Conservation (phyloP, 1,140 invertebrate species). For the Drosophila kohkoa region DNA sequence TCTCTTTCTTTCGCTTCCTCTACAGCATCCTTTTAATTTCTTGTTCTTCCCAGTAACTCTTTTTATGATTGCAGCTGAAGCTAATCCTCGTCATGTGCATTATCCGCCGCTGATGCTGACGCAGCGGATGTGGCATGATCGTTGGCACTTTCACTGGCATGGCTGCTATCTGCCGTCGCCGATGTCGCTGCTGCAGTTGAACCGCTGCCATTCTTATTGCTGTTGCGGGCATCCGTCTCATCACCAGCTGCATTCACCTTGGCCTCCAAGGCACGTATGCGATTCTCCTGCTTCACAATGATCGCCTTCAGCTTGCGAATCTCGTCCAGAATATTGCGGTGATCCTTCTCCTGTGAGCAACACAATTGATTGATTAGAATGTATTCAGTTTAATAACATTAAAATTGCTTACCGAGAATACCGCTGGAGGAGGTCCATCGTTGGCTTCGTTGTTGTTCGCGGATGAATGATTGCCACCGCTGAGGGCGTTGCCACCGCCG, state of each 20-base stretch:
- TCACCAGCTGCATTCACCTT: conserved; percentile 68
- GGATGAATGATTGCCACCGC: conserved; percentile 63
- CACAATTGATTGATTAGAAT: background rate
- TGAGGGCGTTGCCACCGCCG: conserved; percentile 52
- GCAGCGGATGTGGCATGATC: conserved; percentile 53
- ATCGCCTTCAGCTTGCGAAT: conserved; percentile 96
- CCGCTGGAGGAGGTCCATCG: conserved; percentile 56
- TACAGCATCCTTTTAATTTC: background rate
- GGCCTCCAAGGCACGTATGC: conserved; percentile 87
- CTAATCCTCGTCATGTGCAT: conserved; percentile 64
- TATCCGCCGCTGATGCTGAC: conserved; percentile 47
- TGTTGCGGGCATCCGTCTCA: conserved; percentile 76
- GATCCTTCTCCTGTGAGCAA: conserved; percentile 85
- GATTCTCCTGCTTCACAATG: conserved; percentile 97
- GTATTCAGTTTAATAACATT: background rate
- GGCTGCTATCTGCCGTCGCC: conserved; percentile 57
- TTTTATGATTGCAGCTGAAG: background rate
- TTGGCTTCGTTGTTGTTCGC: conserved; percentile 74
- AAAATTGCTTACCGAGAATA: conserved; percentile 64
- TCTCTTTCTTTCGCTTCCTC: conserved; percentile 28
- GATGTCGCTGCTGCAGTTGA: conserved; percentile 42
- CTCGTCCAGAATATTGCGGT: conserved; percentile 94
- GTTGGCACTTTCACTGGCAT: conserved; percentile 75
- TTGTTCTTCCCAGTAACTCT: background rate
- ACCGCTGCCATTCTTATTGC: conserved; percentile 61